Percentiles rank a stretch among this genome's conserved stretches.
phyloP scores from a whole-genome alignment of 2,888 invertebrate genomes.

The Thecocarcelia acutangulata region DNA sequence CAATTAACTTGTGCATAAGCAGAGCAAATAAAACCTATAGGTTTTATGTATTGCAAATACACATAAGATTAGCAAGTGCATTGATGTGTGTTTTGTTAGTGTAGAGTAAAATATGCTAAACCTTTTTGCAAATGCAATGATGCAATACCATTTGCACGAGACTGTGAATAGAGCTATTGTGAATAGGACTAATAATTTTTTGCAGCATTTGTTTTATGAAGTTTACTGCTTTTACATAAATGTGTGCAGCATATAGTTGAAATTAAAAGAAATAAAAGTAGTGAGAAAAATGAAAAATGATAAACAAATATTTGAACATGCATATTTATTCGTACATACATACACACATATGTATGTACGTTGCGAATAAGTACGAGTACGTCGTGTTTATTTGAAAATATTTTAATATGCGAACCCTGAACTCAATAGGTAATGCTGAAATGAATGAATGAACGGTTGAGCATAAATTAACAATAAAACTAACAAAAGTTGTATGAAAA shows the following conservation, averaged over 20 bases:
- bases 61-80: too few species aligned
- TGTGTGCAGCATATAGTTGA: constrained; percentile 2
- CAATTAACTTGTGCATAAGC: too few species aligned
- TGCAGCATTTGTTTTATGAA: not conserved
- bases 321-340: not conserved
- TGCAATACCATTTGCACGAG: too few species aligned
- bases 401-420: constrained; percentile 66
- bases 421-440: constrained; percentile 55
- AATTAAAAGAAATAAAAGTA: not conserved
- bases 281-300: not conserved
- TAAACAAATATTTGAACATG: not conserved
- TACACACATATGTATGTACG: too few species aligned
- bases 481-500: constrained; percentile 33
- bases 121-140: too few species aligned
- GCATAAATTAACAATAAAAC: constrained; percentile 55
- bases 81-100: too few species aligned
- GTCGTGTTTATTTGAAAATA: constrained; percentile 22
- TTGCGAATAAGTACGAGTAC: too few species aligned
- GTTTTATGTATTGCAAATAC: too few species aligned
- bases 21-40: too few species aligned
- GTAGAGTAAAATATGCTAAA: too few species aligned
- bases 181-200: constrained; percentile 22
- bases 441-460: constrained; percentile 15
- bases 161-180: too few species aligned
- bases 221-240: constrained; percentile 33